Percentiles rank a stretch among this genome's conserved stretches.
Evolutionary conservation across 2,888 invertebrate species (phyloP).

Genomic region (Dasysyrphus tricinctus): DNA sequence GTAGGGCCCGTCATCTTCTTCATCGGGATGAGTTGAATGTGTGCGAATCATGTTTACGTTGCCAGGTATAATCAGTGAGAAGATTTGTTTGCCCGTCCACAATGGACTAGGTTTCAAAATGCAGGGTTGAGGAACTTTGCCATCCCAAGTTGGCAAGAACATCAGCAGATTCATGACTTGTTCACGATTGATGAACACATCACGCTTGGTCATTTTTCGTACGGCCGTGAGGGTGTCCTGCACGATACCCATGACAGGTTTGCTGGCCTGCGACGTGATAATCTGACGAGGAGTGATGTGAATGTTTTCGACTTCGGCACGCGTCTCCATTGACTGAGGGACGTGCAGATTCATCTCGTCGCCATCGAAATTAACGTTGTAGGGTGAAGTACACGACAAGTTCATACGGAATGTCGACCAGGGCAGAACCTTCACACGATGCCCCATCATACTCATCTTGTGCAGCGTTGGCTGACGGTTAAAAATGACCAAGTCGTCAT

Average conservation of each 20-base stretch:
- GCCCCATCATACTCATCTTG: conserved; percentile 99
- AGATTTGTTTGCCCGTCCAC: conserved; percentile 99
- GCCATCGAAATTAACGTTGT: conserved; percentile 99
- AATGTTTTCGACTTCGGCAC: conserved; percentile 98
- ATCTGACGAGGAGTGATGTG: conserved; percentile 99
- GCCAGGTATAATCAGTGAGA: conserved; percentile 96
- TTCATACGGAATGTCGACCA: conserved; percentile 99
- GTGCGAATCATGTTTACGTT: conserved; percentile 99
- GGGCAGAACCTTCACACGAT: conserved; percentile 97
- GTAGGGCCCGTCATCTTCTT: conserved; percentile 99
- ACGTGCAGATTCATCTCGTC: conserved; percentile 99
- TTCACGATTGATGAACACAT: conserved; percentile 98
- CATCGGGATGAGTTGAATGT: conserved; percentile 99
- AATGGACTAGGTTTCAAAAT: conserved; percentile 97
- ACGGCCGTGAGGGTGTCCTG: conserved; percentile 99
- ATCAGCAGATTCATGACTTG: conserved; percentile 99
- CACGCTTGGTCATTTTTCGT: conserved; percentile 99
- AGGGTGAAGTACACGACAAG: conserved; percentile 98
- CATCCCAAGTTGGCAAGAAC: conserved; percentile 99
- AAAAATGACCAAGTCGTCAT: conserved; percentile 99
- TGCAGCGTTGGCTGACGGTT: conserved; percentile 99
- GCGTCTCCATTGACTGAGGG: conserved; percentile 99
- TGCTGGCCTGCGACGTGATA: conserved; percentile 99
- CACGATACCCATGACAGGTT: conserved; percentile 99
- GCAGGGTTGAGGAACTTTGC: conserved; percentile 99